Conservation (phyloP, 2,113 vertebrate species). For the Hyaena hyaena region DNA sequence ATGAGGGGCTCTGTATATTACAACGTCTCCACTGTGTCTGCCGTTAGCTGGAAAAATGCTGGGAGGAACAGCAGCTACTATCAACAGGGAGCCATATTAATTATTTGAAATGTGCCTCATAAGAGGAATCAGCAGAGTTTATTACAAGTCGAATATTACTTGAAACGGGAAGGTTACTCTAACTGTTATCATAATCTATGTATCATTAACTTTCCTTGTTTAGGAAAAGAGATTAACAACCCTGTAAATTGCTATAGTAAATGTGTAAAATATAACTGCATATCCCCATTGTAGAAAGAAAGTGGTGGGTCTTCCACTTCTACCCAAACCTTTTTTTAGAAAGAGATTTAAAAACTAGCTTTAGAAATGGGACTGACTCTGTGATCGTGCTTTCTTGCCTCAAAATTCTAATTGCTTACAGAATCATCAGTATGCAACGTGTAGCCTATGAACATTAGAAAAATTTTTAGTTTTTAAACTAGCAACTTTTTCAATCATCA, state of each 20-base stretch:
- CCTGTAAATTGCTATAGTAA: slow-evolving; percentile 84
- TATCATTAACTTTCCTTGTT: slow-evolving; percentile 88
- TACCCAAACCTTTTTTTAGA: neutral
- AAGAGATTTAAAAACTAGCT: neutral
- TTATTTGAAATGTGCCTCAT: slow-evolving; percentile 90
- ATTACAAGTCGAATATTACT: slow-evolving; percentile 86
- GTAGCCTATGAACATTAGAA: neutral
- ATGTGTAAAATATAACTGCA: slow-evolving; percentile 80
- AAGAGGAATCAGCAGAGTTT: slow-evolving; percentile 87
- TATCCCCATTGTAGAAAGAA: slow-evolving; percentile 76
- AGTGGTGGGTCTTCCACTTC: slow-evolving; percentile 13
- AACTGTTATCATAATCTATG: slow-evolving; percentile 86
- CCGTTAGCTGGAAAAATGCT: slow-evolving; percentile 79
- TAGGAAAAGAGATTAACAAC: slow-evolving; percentile 87
- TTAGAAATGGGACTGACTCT: slow-evolving; percentile 56
- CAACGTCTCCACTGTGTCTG: slow-evolving; percentile 68
- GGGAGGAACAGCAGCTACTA: slow-evolving; percentile 82
- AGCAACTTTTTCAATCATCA: neutral
- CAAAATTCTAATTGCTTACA: slow-evolving; percentile 36
- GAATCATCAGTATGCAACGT: neutral
- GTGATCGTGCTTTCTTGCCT: slow-evolving; percentile 31
- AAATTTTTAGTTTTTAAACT: neutral
- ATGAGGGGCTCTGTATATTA: slow-evolving; percentile 72
- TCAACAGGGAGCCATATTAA: slow-evolving; percentile 89
- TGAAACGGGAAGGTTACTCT: slow-evolving; percentile 86